phyloP scores from a whole-genome alignment of 2,113 vertebrate genomes.

The Petromus typicus region DNA sequence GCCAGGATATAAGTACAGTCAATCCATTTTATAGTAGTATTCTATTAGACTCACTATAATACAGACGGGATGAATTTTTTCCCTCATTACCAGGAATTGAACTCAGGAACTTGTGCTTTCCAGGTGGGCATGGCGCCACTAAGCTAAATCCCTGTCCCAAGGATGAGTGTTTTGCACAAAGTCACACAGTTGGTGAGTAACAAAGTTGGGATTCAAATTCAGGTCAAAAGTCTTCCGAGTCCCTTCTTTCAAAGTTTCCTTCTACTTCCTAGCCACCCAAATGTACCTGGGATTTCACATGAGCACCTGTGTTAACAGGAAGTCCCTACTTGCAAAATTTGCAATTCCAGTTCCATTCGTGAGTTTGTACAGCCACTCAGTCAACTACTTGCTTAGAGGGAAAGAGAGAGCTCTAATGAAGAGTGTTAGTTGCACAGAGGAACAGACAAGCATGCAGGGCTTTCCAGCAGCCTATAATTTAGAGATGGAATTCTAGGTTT shows the following conservation, averaged over 20 bases:
- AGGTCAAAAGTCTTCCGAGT: neutral
- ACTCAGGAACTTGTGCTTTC: too few relatives aligned
- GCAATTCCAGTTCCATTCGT: neutral
- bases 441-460: neutral
- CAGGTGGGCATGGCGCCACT: too few relatives aligned
- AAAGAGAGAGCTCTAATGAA: neutral
- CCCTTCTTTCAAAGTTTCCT: neutral
- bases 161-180: neutral
- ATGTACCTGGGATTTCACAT: neutral
- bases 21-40: neutral
- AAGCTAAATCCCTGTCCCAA: too few relatives aligned
- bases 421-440: neutral
- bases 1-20: neutral
- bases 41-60: neutral
- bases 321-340: neutral
- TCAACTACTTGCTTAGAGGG: neutral
- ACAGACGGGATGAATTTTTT: neutral
- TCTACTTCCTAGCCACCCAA: neutral
- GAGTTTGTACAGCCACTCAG: neutral
- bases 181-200: neutral
- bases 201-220: neutral
- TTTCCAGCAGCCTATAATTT: conserved; percentile 49
- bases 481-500: conserved; percentile 47
- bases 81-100: too few relatives aligned
- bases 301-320: neutral